A percentile compares a stretch with the other conserved stretches of the same genome.
These are phyloP conservation scores for Harpalus rufipes DNA, from an alignment of 2,888 invertebrate species.

Conservation along the genomic window DNA sequence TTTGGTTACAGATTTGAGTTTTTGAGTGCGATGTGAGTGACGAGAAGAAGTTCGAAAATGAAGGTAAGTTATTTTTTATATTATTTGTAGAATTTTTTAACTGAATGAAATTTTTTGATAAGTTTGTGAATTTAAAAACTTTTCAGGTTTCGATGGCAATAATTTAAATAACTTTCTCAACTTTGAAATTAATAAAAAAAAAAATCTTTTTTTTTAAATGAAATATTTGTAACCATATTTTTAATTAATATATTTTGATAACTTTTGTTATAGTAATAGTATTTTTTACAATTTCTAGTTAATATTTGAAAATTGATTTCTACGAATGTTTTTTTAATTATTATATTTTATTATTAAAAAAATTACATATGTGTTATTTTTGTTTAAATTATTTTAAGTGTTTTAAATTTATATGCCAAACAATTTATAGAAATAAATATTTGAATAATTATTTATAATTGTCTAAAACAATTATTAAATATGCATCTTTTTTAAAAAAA, in stretches of 20 bases:
- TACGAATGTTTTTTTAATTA: too few relatives aligned
- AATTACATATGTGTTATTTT: too few relatives aligned
- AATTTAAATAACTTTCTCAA: not conserved
- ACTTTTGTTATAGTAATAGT: not conserved
- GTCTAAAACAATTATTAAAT: too few relatives aligned
- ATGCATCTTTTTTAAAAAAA: too few relatives aligned
- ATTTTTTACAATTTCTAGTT: not conserved
- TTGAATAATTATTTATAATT: too few relatives aligned
- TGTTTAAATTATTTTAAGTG: too few relatives aligned
- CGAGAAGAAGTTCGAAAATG: conserved; percentile 6
- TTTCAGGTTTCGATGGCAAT: not conserved
- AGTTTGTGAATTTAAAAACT: not conserved
- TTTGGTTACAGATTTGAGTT: conserved; percentile 29
- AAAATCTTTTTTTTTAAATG: not conserved
- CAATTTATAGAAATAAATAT: too few relatives aligned
- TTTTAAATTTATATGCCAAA: too few relatives aligned
- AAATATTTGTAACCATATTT: not conserved
- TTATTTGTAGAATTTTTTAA: not conserved
- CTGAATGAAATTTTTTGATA: not conserved
- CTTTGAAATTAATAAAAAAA: not conserved
- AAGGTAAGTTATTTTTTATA: conserved; percentile 7
- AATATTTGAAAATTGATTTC: not conserved
- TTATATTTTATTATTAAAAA: too few relatives aligned
- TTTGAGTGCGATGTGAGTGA: conserved; percentile 28
- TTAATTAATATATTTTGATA: not conserved